Conservation (phyloP, 2,113 vertebrate genomes). For the Prochilodus magdalenae region DNA sequence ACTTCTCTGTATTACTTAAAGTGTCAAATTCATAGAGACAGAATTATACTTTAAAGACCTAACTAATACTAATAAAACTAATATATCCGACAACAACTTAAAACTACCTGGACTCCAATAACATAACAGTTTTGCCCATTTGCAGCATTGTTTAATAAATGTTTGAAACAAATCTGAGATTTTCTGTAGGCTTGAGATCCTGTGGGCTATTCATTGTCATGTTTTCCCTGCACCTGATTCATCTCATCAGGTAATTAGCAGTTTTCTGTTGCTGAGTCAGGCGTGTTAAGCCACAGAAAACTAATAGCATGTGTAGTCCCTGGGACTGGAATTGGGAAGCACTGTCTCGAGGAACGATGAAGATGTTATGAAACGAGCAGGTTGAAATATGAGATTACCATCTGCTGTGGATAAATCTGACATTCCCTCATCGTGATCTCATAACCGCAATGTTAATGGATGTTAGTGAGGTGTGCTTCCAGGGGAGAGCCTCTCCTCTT, state of each 20-base stretch:
- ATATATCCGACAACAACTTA: too few species aligned
- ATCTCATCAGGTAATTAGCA: background rate
- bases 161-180: too few species aligned
- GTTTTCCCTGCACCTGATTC: background rate
- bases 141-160: too few species aligned
- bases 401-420: slow-evolving; percentile 44
- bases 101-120: too few species aligned
- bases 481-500: slow-evolving; percentile 68
- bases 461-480: slow-evolving; percentile 72
- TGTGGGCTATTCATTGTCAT: background rate
- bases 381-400: slow-evolving; percentile 60
- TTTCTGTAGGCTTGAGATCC: background rate
- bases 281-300: background rate
- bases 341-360: background rate
- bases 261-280: background rate
- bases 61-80: too few species aligned
- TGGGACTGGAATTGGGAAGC: background rate
- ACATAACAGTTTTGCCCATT: too few species aligned
- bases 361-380: slow-evolving; percentile 35
- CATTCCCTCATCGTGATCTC: slow-evolving; percentile 60
- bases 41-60: too few species aligned
- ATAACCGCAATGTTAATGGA: slow-evolving; percentile 72
- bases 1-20: too few species aligned
- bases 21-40: too few species aligned
- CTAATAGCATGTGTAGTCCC: background rate